These are phyloP conservation scores for Plectropomus leopardus DNA, from an alignment of 2,113 vertebrate species.

Conservation along the genomic window DNA sequence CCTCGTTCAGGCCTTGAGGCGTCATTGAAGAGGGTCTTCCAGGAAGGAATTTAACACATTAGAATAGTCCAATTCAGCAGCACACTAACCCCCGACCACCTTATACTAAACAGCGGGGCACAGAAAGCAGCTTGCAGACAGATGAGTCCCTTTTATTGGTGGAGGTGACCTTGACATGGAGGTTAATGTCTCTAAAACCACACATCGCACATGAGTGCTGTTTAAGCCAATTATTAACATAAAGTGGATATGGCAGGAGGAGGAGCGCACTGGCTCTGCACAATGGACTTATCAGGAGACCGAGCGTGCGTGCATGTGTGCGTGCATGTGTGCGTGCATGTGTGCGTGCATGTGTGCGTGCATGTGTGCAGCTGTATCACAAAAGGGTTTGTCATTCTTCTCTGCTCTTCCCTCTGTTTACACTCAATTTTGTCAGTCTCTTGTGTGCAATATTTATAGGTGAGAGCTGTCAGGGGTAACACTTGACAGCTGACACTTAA, in stretches of 20 bases:
- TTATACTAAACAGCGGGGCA: slow-evolving; percentile 5
- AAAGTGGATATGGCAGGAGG: slow-evolving; percentile 23
- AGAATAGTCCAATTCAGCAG: slow-evolving; percentile 33
- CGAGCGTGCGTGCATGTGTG: neutral
- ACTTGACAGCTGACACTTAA: neutral
- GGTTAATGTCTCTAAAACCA: slow-evolving; percentile 58
- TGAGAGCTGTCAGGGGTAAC: slow-evolving; percentile 2
- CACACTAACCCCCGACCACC: slow-evolving; percentile 8
- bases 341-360: slow-evolving; percentile 16
- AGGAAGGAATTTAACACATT: slow-evolving; percentile 47
- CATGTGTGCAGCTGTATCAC: slow-evolving; percentile 7
- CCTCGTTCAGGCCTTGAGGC: slow-evolving; percentile 26
- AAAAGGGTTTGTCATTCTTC: slow-evolving; percentile 15
- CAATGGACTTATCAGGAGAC: slow-evolving; percentile 5
- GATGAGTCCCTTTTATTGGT: slow-evolving; percentile 57
- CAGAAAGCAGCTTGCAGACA: slow-evolving; percentile 56
- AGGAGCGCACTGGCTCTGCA: slow-evolving; percentile 8
- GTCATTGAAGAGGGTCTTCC: slow-evolving; percentile 33
- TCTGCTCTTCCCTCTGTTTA: slow-evolving; percentile 18
- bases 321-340: slow-evolving; percentile 12
- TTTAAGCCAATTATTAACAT: slow-evolving; percentile 63
- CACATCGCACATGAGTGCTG: slow-evolving; percentile 15
- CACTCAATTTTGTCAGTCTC: neutral
- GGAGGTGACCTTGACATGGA: slow-evolving; percentile 56
- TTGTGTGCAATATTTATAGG: slow-evolving; percentile 19